Evolutionary conservation across 2,888 invertebrate species (phyloP), one percentile per base, ranked within the genome.

Genomic region (Eustalomyia histrio): DNA sequence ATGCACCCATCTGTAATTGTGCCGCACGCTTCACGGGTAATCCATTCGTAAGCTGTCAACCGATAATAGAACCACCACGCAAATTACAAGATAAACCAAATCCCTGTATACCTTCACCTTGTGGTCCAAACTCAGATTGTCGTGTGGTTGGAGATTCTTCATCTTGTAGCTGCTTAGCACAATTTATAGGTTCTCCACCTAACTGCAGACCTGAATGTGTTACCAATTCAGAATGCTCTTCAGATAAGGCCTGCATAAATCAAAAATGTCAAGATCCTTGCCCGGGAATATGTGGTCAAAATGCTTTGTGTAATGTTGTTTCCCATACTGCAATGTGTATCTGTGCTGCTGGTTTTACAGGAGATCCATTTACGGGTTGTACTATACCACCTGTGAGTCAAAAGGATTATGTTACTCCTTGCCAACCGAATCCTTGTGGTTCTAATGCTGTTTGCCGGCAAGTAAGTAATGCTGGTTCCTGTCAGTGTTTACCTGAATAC

Each of bases 1-100:
- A 96, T 87, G 94, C 94, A 86, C 95, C 96, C 0, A 94, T 95
- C 84, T 96, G 96, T 88, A 94, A 93, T 79, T 96, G 96, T 87
- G 93, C 94, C 8, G 89, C 91, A 39, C 92, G 93, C 60, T 93
- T 92, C 83, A 93, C 92, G n/a, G 96, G 96, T 63, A 94, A 95
- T 92, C 95, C 96, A 35, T 95, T 95, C 87, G 91, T 92, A 21
- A 92, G 93, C 89, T 95, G 95, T 85, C 91, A 92, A 79, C 92
- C 92, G 63, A 93, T 92, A 89, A 78, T 92, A 17, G 87, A 89
- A 67, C 86, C 86, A 18, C 84, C 84, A 1, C 83, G 81, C 14
- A 76, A 83, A 18, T 53, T 60, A 7, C 69, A 84, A 39, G 84
- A 84, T 24, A 76, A 79, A 1, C 83, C 83, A 29, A 89, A 92